Conservation (phyloP, 2,113 vertebrate species). For the Lathamus discolor region DNA sequence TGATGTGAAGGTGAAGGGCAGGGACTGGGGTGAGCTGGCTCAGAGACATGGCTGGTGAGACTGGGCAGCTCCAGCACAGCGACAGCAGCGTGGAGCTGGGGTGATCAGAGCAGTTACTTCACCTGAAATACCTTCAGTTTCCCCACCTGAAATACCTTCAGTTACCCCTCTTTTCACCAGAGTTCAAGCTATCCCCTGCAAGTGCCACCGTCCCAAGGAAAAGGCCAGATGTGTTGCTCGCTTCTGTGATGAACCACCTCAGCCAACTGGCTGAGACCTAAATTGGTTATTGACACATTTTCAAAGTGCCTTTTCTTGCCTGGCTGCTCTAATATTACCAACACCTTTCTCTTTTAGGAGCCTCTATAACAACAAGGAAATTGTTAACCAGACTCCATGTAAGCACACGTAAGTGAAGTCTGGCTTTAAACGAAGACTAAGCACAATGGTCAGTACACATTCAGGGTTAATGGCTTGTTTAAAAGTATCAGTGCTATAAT, state of each 20-base stretch:
- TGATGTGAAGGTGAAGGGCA: not conserved
- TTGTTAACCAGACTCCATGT: not conserved
- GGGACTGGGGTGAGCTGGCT: not conserved
- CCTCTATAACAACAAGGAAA: not conserved
- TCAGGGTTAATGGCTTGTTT: not conserved
- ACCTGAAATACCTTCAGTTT: not conserved
- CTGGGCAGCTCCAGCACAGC: fast-evolving
- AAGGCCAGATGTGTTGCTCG: not conserved
- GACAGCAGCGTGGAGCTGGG: not conserved
- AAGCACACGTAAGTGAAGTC: not conserved
- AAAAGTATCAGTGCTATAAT: not conserved
- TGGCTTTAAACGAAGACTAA: not conserved
- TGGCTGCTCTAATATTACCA: not conserved
- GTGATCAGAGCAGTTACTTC: not conserved
- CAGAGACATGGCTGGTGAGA: not conserved
- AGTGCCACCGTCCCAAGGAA: not conserved
- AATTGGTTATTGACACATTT: not conserved
- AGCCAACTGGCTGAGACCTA: not conserved
- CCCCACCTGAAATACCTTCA: not conserved
- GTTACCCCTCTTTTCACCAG: not conserved
- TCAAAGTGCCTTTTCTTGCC: not conserved
- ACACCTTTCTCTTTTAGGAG: not conserved
- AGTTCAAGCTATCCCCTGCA: no score
- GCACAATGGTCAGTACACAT: not conserved
- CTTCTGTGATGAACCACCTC: not conserved